phyloP scores from a whole-genome alignment of 2,113 vertebrate species.

The Urocolius indicus region DNA sequence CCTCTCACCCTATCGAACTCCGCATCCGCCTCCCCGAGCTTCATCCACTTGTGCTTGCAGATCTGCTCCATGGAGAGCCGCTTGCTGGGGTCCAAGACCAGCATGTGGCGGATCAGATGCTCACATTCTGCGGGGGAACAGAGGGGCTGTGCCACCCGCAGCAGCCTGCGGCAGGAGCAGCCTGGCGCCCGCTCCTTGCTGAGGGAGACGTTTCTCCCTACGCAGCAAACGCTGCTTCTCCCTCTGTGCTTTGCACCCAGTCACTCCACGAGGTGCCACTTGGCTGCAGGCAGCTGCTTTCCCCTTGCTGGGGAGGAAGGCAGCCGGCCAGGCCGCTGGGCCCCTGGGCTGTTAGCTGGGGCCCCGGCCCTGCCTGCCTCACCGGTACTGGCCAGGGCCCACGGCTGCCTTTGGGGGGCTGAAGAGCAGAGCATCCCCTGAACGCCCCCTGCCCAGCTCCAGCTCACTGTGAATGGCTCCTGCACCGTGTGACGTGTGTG shows the following conservation, averaged over 20 bases:
- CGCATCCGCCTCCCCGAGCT: constrained; percentile 90
- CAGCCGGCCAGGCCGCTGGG: neutral
- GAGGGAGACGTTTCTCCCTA: accelerated
- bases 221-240: accelerated
- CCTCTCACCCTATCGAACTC: constrained; percentile 93
- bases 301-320: neutral
- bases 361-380: neutral
- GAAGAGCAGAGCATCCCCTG: neutral
- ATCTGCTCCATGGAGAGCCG: constrained; percentile 98
- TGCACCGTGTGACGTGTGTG: accelerated
- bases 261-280: accelerated
- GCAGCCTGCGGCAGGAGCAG: neutral
- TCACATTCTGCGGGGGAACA: constrained; percentile 88
- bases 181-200: accelerated
- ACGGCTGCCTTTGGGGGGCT: neutral
- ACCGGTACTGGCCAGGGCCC: accelerated
- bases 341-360: neutral
- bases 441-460: neutral
- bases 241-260: accelerated
- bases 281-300: neutral
- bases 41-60: constrained; percentile 99
- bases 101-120: constrained; percentile 98
- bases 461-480: neutral
- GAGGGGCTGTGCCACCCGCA: accelerated
- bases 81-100: constrained; percentile 93